Percentiles rank a stretch among this genome's conserved stretches.
Conservation (phyloP, 2,113 vertebrate species). For the Stictonetta naevosa region DNA sequence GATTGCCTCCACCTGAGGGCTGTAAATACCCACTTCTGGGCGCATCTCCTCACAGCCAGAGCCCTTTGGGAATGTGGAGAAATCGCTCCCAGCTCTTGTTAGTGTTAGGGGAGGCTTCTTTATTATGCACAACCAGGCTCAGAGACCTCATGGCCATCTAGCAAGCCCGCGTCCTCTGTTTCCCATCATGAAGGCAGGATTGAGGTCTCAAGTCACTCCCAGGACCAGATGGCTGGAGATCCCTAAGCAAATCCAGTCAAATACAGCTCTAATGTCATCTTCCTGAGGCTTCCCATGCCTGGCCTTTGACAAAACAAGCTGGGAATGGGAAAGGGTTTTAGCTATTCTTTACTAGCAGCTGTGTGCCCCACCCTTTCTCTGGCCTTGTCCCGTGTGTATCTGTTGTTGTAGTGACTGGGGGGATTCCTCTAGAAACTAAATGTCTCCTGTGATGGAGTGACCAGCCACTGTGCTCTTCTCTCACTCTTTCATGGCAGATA, state of each 20-base stretch:
- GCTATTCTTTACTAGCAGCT: background rate
- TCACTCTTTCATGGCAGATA: conserved; percentile 63
- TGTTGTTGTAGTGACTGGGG: background rate
- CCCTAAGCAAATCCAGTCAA: background rate
- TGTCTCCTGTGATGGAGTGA: background rate
- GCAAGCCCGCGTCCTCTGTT: background rate
- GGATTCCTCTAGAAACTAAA: background rate
- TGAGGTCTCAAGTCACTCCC: background rate
- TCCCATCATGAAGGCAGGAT: background rate
- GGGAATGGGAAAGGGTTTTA: background rate
- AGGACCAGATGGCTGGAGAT: background rate
- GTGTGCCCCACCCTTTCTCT: rapidly evolving
- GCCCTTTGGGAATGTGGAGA: background rate
- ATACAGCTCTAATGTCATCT: background rate
- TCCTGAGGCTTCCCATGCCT: background rate
- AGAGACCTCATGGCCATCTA: rapidly evolving
- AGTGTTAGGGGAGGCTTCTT: background rate
- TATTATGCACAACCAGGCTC: background rate
- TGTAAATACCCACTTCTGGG: background rate
- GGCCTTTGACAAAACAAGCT: background rate
- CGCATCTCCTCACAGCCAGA: background rate
- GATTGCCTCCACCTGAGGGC: background rate
- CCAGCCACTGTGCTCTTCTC: background rate
- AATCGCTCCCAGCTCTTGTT: background rate
- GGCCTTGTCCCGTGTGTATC: rapidly evolving